Evolutionary conservation across 92 coral and sea anemone genomes (phyloP).

Genomic region (Phenganax marumi): DNA sequence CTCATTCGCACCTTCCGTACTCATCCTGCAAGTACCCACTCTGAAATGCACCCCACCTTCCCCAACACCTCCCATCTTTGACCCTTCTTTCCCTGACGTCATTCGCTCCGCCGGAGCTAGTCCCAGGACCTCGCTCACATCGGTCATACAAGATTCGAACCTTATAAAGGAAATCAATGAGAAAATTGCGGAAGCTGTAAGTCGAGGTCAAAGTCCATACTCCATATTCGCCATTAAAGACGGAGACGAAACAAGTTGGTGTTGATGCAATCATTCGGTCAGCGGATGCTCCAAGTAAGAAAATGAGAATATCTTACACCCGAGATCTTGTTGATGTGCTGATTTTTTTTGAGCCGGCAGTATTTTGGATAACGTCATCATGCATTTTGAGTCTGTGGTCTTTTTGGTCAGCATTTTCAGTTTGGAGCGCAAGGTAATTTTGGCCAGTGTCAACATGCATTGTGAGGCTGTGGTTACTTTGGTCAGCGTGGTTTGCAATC

Average conservation of each 20-base stretch:
- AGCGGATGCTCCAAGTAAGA: slow-evolving; percentile 11
- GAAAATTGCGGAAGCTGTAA: slow-evolving; percentile 83
- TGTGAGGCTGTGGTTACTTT: neutral
- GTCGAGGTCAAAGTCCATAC: slow-evolving; percentile 88
- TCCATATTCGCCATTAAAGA: slow-evolving; percentile 88
- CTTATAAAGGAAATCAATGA: slow-evolving; percentile 79
- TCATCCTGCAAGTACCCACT: slow-evolving; percentile 63
- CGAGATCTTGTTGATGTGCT: neutral
- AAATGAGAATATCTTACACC: neutral
- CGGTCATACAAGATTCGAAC: slow-evolving; percentile 70
- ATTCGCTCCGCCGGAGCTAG: slow-evolving; percentile 95
- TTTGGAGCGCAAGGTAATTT: neutral
- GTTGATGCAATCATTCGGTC: slow-evolving; percentile 53
- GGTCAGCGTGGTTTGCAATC: neutral
- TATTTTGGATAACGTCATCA: neutral
- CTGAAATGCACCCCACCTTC: slow-evolving; percentile 58
- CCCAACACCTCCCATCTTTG: slow-evolving; percentile 60
- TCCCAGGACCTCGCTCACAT: slow-evolving; percentile 79
- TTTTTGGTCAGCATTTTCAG: neutral
- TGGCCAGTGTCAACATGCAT: neutral
- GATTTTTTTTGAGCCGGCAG: neutral
- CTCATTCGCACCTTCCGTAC: slow-evolving; percentile 73
- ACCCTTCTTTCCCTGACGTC: slow-evolving; percentile 91
- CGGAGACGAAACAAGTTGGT: slow-evolving; percentile 98
- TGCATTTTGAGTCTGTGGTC: neutral